phyloP scores from a whole-genome alignment of 2,888 invertebrate genomes.

The Drosophila putrida region DNA sequence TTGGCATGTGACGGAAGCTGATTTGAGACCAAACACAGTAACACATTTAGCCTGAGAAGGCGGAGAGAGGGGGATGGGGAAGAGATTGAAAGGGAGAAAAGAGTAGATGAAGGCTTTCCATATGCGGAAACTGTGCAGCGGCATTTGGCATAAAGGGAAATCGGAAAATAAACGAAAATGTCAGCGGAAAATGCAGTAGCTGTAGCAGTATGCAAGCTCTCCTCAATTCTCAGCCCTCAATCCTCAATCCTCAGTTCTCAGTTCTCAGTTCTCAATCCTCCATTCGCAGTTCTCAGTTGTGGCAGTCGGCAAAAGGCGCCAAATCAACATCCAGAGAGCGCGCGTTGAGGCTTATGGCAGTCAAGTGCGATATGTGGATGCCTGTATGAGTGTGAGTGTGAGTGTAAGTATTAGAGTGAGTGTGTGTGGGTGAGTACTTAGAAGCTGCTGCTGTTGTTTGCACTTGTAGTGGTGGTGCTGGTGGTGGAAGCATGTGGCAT shows the following conservation, averaged over 20 bases:
- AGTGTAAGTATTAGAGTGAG: constrained; percentile 7
- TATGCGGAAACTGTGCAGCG: constrained; percentile 66
- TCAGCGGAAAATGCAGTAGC: constrained; percentile 70
- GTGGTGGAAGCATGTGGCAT: constrained; percentile 45
- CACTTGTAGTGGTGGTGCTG: constrained; percentile 42
- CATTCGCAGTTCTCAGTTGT: constrained; percentile 9
- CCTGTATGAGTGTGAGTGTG: constrained; percentile 8
- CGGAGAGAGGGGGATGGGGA: background rate
- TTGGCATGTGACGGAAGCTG: constrained; percentile 80
- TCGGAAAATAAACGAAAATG: constrained; percentile 80
- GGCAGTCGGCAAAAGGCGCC: constrained; percentile 65
- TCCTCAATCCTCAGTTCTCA: constrained; percentile 7
- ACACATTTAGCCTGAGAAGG: constrained; percentile 67
- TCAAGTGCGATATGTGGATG: constrained; percentile 56
- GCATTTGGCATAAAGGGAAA: constrained; percentile 74
- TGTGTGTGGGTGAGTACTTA: constrained; percentile 49
- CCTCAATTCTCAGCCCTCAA: background rate
- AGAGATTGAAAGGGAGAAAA: background rate
- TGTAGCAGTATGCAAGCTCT: constrained; percentile 14
- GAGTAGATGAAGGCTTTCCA: constrained; percentile 15
- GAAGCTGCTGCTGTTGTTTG: constrained; percentile 54
- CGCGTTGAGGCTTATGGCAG: constrained; percentile 75
- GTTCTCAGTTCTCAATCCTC: background rate
- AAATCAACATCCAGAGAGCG: constrained; percentile 69
- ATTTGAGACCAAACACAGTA: constrained; percentile 81